phyloP scores from a whole-genome alignment of 92 coral and sea anemone genomes.

The Zoanthus solanderi region DNA sequence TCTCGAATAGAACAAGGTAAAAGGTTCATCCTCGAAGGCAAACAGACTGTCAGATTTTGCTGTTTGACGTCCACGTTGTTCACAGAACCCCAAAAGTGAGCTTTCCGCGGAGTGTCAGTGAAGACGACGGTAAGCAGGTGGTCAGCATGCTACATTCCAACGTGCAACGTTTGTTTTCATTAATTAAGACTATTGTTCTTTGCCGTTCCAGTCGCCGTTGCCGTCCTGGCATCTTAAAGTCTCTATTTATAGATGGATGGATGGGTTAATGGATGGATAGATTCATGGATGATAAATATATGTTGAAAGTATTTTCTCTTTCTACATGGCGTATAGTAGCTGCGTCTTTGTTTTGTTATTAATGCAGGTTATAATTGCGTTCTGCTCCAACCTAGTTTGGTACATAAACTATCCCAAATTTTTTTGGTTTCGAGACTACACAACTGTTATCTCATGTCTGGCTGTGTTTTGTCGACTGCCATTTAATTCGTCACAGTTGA shows the following conservation, averaged over 20 bases:
- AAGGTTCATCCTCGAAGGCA: no score
- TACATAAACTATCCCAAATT: constrained; percentile 63
- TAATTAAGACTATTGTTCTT: no score
- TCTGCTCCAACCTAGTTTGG: constrained; percentile 81
- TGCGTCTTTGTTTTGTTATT: not conserved
- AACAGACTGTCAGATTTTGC: no score
- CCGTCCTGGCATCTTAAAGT: no score
- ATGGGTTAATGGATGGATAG: not conserved
- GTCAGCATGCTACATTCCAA: no score
- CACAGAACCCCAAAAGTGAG: no score
- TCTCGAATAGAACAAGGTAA: no score
- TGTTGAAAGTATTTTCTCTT: not conserved
- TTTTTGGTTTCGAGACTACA: constrained; percentile 69
- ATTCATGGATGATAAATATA: not conserved
- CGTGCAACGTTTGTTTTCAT: no score
- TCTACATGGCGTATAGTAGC: not conserved
- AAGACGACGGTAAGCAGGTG: no score
- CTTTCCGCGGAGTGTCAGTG: no score
- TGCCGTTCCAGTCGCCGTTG: no score
- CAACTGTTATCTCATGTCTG: constrained; percentile 77
- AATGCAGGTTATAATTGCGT: constrained; percentile 72
- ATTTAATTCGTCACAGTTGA: constrained; percentile 82
- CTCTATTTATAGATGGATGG: not conserved
- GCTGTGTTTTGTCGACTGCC: constrained; percentile 91
- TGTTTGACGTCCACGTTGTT: no score